Percentiles rank a stretch among this genome's conserved stretches.
Evolutionary conservation across 2,888 invertebrate genomes (phyloP).

Genomic region (Cremastobaeus sp.): DNA sequence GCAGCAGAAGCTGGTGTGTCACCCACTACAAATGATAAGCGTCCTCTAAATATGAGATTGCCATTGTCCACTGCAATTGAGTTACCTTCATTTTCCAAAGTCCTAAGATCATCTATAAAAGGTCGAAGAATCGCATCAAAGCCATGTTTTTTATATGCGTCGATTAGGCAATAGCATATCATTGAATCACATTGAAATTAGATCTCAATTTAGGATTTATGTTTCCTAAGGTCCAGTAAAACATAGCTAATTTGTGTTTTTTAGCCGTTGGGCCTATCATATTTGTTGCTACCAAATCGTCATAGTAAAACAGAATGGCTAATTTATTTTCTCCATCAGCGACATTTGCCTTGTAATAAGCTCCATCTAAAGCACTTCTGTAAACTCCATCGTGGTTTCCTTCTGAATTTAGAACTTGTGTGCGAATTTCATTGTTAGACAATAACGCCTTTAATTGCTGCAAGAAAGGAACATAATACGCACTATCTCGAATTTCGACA

Average conservation of each 20-base stretch:
- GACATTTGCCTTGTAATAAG: too few species aligned
- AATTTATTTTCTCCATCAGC: too few species aligned
- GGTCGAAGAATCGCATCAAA: background rate
- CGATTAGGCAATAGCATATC: background rate
- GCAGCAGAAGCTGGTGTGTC: too few species aligned
- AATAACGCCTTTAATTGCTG: conserved; percentile 51
- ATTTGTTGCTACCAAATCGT: too few species aligned
- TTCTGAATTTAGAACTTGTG: conserved; percentile 12
- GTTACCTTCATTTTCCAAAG: background rate
- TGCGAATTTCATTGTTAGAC: conserved; percentile 7
- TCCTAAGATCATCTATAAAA: background rate
- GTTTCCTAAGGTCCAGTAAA: too few species aligned
- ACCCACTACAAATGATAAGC: conserved; percentile 46
- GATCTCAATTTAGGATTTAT: too few species aligned
- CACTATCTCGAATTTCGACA: conserved; percentile 35
- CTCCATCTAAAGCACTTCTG: conserved; percentile 5
- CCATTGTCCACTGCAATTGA: background rate
- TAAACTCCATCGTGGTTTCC: conserved; percentile 2
- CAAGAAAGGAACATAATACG: conserved; percentile 54
- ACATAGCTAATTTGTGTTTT: too few species aligned
- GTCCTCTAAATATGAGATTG: conserved; percentile 39
- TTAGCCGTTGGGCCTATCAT: too few species aligned
- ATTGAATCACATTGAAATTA: too few species aligned
- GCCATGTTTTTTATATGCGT: background rate
- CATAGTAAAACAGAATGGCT: too few species aligned